Evolutionary conservation across 2,797 vertebrate species (phyloP), one percentile per base, ranked within the genome.

Genomic region (Sebastes elongatus): DNA sequence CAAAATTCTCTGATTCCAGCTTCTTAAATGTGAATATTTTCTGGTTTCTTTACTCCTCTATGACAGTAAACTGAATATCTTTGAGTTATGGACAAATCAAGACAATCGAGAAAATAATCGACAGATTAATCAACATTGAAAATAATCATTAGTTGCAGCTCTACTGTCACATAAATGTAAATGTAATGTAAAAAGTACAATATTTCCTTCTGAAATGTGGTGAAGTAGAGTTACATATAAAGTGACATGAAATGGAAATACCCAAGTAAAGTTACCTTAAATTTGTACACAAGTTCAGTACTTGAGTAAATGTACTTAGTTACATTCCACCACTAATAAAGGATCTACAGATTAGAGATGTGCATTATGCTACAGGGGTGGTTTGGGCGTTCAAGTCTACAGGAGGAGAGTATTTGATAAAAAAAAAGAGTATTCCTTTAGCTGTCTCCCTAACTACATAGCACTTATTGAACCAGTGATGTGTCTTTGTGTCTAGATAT

Each of bases 401-500:
- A 11, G 9, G 64, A 67, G 42, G 65, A 67, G 10, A 32, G 22
- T 56, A 28, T 30, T 22, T 22, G 4, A 30, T 28, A n/a, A 3
- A 16, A 13, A 71, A 70, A 27, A 7, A 52, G 2, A 65, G 7
- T 30, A 52, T 30, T 22, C 1, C 20, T n/a, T 27, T 30, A 65
- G 23, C 10, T 30, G 7, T 42, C 11, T 30, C 25, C 0, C 10
- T 22, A 28, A 30, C 1, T 28, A 33, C 6, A 38, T 35, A 27
- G 7, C 0, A 11, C 5, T 4, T 16, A 28, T 4, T 57, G 22
- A 68, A 18, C 9, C 32, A 18, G 22, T 46, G 2, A 9, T 65
- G 5, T 0, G 2, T 5, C 52, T 35, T 56, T 81, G 1, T 81
- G 18, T 84, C 28, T 46, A 96, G 95, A 83, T 90, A 5, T 95